Percentiles rank a stretch among this genome's conserved stretches.
phyloP scores from a whole-genome alignment of 2,113 vertebrate genomes.

The Argyrosomus japonicus region DNA sequence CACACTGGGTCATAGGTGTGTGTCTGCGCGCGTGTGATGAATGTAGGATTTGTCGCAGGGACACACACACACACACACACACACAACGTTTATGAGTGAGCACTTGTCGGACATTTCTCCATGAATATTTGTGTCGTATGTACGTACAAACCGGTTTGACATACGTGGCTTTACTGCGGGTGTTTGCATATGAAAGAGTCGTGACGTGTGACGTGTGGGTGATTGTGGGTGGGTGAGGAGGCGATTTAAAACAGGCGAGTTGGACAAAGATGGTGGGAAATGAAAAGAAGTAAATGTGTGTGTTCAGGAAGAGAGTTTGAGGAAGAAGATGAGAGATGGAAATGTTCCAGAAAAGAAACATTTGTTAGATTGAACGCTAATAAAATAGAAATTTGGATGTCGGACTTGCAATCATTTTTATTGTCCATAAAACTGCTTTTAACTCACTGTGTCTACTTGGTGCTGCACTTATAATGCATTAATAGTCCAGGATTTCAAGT shows the following conservation, averaged over 20 bases:
- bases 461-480: neutral
- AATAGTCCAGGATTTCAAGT: neutral
- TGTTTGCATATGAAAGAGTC: neutral
- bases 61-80: conserved; percentile 7
- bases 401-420: neutral
- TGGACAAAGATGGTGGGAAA: too few relatives aligned
- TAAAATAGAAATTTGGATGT: neutral
- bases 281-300: conserved; percentile 11
- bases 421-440: conserved; percentile 13
- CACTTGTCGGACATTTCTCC: conserved; percentile 34
- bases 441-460: neutral
- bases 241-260: neutral
- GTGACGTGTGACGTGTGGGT: neutral
- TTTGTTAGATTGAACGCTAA: neutral
- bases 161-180: neutral
- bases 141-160: conserved; percentile 5
- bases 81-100: neutral
- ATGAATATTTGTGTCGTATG: neutral
- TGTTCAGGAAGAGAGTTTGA: too few relatives aligned
- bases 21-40: conserved; percentile 61
- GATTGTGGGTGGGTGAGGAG: neutral
- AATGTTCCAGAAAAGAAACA: conserved; percentile 5
- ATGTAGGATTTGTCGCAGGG: conserved; percentile 54
- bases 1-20: conserved; percentile 71
- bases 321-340: conserved; percentile 27